Percentiles rank a stretch among this genome's conserved stretches.
Conservation (phyloP, 2,113 vertebrate species). For the Diadophis punctatus region DNA sequence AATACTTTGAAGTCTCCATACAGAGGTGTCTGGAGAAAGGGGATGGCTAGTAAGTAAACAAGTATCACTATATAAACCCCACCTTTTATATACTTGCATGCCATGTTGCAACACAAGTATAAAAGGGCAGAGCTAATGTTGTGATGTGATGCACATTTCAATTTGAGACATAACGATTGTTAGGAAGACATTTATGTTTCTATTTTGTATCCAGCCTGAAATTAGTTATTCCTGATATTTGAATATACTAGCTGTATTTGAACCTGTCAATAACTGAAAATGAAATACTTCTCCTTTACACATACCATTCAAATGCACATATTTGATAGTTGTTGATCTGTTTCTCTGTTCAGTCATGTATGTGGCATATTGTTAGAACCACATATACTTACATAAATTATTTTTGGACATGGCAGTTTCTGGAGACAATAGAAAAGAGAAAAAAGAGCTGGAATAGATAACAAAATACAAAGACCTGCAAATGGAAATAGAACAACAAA, state of each 20-base stretch:
- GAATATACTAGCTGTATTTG: constrained; percentile 42
- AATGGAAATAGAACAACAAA: background rate
- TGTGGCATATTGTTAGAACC: background rate
- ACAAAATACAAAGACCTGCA: background rate
- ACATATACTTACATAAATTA: background rate
- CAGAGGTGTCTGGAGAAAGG: background rate
- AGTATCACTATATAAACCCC: background rate
- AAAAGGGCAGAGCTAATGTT: background rate
- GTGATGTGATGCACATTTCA: background rate
- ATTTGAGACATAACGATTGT: background rate
- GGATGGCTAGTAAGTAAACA: background rate
- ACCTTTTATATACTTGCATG: background rate
- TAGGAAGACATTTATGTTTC: background rate
- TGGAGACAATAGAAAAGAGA: background rate
- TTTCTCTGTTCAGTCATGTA: background rate
- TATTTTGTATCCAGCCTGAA: background rate
- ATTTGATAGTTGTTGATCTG: background rate
- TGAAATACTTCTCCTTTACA: background rate
- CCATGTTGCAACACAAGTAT: background rate
- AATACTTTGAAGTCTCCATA: background rate
- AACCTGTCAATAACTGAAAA: constrained; percentile 28
- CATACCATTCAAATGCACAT: constrained; percentile 3
- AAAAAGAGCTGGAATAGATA: background rate
- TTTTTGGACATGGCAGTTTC: background rate
- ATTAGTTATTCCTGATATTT: background rate